Base-by-base conservation (phyloP, 2,797 vertebrate species). In the Pantherophis alleghaniensis region DNA sequence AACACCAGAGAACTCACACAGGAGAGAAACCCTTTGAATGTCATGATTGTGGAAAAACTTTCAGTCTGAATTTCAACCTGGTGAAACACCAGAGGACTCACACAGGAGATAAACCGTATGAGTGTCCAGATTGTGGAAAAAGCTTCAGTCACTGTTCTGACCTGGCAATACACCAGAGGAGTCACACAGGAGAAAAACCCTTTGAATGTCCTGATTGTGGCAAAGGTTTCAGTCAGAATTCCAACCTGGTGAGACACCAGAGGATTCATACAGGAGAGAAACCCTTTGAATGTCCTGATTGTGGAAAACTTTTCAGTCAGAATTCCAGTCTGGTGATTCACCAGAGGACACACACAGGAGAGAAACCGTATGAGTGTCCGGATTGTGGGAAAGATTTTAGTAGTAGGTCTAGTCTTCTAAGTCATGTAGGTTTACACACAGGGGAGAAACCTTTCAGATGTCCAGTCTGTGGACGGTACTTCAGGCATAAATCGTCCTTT, bases 291-390 rank as follows among this genome's bases (percentile, higher is more conserved):
- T 96, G 96, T 28, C 83, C 92, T 55, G 94, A 94, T 86, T 96
- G 96, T 1, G 96, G 97, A 57, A 97, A 97, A 96, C 95, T 96
- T 90, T 97, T 97, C 92, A 97, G 96, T 55, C 96, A 97, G 92
- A 97, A 96, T 94, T 97, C 97, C 66, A 93, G 93, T 51, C 91
- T 95, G 28, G 94, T 95, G 13, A 88, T 93, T 14, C 96, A 96
- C 86, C 92, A 95, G 69, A 89, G 94, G 55, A 95, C 95, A 24
- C 94, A 94, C 66, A 94, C 94, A 16, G 94, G 94, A 2, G 97
- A 97, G 57, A 97, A 97, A 55, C 69, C 69, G 2, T 74, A 83
- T 91, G 93, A 14, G 47, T 95, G 94, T n/a, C 94, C 92, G 13
- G 63, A 94, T 66, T 96, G 94, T 91, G 94, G 95, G 20, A 96